Evolutionary conservation across 30 jellyfish, hydroid and myxozoan species (phyloP), one percentile per base, ranked within the genome.

Genomic region (Turritopsis dohrnii): DNA sequence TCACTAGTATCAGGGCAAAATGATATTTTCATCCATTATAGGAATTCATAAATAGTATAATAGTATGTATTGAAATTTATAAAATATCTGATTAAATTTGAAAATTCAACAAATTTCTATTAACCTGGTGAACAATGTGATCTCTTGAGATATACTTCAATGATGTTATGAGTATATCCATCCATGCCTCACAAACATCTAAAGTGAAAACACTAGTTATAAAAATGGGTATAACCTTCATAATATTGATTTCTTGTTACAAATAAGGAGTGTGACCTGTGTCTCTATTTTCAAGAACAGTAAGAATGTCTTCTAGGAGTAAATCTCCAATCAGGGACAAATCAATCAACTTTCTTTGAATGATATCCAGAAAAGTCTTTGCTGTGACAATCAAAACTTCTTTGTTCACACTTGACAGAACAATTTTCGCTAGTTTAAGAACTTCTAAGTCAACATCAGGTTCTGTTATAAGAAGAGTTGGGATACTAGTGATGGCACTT

Each of bases 301-400:
- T 13, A 41, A 41, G 60, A 5, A 41, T 41, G 60, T 41, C 13
- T 3, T 41, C 13, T 13, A 41, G 13, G 9, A 41, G 60, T 41
- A 41, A 41, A 3, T 41, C 60, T 41, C 60, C 60, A 41, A 41
- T 41, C 60, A 41, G 60, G 5, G 60, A 69, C 16, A 87, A 89
- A 26, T 88, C 0, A 21, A 91, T 84, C 20, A 85, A 84, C 30
- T 91, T 83, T 30, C 88, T 76, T 65, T 86, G 90, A 13, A 90
- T 84, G 65, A 91, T 74, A 82, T 84, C 84, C 30, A 90, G 74
- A 21, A 91, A 86, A 13, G 73, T 88, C 28, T 86, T 86, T 24
- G 96, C 92, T 17, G 95, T 82, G 31, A 80, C 93, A 31, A 91
- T 79, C 28, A 86, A 93, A 52, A 91, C 60, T 17, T 91, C 97